A percentile compares a stretch with the other conserved stretches of the same genome.
These are phyloP conservation scores for Baronia brevicornis DNA, from an alignment of 2,888 invertebrate species.

Conservation along the genomic window DNA sequence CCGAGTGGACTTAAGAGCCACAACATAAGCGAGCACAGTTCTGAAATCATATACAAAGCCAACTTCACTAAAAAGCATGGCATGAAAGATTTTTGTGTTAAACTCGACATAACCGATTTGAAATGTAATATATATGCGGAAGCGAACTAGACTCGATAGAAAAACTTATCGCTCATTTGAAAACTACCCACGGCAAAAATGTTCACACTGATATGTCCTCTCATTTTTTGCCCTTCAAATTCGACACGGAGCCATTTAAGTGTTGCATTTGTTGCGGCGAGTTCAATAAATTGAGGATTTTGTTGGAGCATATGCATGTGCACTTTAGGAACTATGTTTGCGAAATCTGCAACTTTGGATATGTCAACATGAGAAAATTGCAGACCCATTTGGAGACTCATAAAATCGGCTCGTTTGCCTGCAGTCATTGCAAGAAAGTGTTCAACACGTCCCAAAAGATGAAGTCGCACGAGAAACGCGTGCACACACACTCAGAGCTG, in stretches of 20 bases:
- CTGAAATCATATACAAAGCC: conserved; percentile 14
- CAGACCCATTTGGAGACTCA: conserved; percentile 22
- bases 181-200: conserved; percentile 24
- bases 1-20: conserved; percentile 35
- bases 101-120: conserved; percentile 43
- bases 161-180: conserved; percentile 32
- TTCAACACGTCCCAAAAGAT: conserved; percentile 24
- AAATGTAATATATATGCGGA: conserved; percentile 35
- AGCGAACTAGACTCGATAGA: conserved; percentile 27
- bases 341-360: conserved; percentile 38
- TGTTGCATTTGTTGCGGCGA: conserved; percentile 33
- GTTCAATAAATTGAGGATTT: conserved; percentile 20
- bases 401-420: conserved; percentile 23
- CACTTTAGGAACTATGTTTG: conserved; percentile 47
- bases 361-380: conserved; percentile 26
- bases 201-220: conserved; percentile 36
- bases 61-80: conserved; percentile 1
- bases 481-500: conserved; percentile 28
- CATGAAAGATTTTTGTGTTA: conserved; percentile 22
- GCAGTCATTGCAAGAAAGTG: conserved; percentile 25
- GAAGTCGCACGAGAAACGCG: conserved; percentile 26
- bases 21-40: conserved; percentile 29
- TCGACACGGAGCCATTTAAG: conserved; percentile 24
- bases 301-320: conserved; percentile 47
- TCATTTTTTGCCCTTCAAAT: conserved; percentile 41